A percentile compares a stretch with the other conserved stretches of the same genome.
Conservation (phyloP, 1,140 invertebrate genomes). For the Dendrolimus kikuchii region DNA sequence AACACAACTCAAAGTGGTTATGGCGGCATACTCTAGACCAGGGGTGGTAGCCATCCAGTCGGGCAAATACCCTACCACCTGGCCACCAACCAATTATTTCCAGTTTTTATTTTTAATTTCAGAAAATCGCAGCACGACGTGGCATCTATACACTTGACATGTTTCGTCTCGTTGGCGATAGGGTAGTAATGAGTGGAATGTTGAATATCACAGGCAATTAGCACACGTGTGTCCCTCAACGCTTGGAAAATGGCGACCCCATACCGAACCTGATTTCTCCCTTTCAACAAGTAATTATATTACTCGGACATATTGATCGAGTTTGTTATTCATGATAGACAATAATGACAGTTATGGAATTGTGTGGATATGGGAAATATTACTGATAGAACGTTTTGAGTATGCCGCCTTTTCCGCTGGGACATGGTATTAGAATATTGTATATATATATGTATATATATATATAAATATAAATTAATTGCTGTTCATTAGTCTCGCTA, state of each 20-base stretch:
- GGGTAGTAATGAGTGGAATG: conserved; percentile 32
- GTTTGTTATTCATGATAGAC: background rate
- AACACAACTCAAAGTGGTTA: too few relatives aligned
- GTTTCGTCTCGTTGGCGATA: conserved; percentile 13
- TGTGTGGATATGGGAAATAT: conserved; percentile 3
- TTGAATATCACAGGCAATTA: conserved; percentile 25
- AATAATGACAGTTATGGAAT: background rate
- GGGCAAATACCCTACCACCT: too few relatives aligned
- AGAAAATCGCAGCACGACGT: background rate
- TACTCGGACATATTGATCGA: conserved; percentile 2
- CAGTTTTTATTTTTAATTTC: too few relatives aligned
- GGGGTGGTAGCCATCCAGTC: too few relatives aligned
- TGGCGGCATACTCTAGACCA: too few relatives aligned
- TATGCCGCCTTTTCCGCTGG: background rate
- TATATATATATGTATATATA: too few relatives aligned
- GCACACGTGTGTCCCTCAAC: conserved; percentile 26
- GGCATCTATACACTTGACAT: conserved; percentile 7
- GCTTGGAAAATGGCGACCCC: conserved; percentile 21
- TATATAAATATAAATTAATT: too few relatives aligned
- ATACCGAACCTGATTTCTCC: conserved; percentile 27
- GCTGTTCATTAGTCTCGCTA: too few relatives aligned
- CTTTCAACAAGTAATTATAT: conserved; percentile 15
- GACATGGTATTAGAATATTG: background rate
- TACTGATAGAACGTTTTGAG: background rate
- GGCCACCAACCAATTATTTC: too few relatives aligned